Base-by-base conservation (phyloP, 2,888 invertebrate species). In the Troides aeacus region DNA sequence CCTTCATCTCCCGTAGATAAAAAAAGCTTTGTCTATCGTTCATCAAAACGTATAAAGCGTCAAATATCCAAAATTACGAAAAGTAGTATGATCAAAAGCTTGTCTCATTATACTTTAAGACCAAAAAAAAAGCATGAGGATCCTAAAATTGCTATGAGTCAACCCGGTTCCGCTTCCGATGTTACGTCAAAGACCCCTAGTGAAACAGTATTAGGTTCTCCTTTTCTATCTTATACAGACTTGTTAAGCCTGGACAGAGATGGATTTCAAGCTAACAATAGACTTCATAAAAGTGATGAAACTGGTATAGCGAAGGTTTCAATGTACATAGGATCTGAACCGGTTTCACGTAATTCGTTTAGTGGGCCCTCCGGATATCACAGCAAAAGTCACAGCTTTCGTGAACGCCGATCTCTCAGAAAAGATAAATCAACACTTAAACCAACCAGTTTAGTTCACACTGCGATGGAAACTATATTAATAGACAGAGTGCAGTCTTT, bases 381-480 rank as follows among this genome's bases (percentile, higher is more conserved):
- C 50, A 77, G 78, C 64, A 85, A 78, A 73, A 84, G 85, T 18
- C 84, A 84, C 8, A 75, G 75, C 71, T 73, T 74, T 64, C 76
- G 80, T 65, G 85, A 84, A 58, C 83, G 81, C 64, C 83, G 78
- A 64, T 74, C 74, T 4, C 74, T 75, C 58, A 83, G 78, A 72
- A 86, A 79, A 75, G 86, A 84, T 50, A 86, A 83, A 74, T 73
- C 79, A 50, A 74, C 80, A 30, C 76, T 88, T 1, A 91, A 89
- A 74, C 81, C 89, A 0, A 82, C 86, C 1, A 89, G 93, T 12
- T 75, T 94, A 62, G 77, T 94, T 61, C 92, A 92, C 66, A 93
- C 93, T 24, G 94, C 94, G 30, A 92, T 94, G 86, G 92, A 93
- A 78, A 93, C 93, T 59, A 94, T 94, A 70, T 84, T 94, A 15